phyloP scores from a whole-genome alignment of 2,113 vertebrate species.

The Circaetus gallicus region DNA sequence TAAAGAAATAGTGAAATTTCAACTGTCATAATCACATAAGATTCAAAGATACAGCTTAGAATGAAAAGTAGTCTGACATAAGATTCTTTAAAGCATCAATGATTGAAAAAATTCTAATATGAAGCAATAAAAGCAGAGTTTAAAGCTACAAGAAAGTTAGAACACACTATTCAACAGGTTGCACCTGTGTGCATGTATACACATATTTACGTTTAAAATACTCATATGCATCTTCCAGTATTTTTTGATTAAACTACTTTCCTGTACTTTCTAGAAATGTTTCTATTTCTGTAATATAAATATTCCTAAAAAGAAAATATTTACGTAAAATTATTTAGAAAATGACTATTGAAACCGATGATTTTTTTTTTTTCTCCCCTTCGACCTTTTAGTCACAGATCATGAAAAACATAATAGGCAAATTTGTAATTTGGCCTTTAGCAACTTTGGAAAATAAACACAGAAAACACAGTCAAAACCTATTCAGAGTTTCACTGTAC shows the following conservation, averaged over 20 bases:
- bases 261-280: background rate
- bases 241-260: background rate
- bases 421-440: background rate
- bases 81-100: background rate
- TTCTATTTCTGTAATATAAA: conserved; percentile 26
- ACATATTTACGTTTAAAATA: background rate
- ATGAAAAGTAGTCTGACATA: background rate
- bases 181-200: background rate
- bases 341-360: background rate
- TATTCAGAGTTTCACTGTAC: background rate
- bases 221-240: background rate
- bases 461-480: background rate
- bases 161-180: background rate
- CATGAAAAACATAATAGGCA: background rate
- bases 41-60: background rate
- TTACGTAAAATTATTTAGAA: conserved; percentile 25
- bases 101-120: background rate
- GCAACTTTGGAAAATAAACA: conserved; percentile 36
- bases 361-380: background rate
- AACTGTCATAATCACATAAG: background rate
- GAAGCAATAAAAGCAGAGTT: conserved; percentile 8
- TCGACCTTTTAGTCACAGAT: background rate
- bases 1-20: background rate
- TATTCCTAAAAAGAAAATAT: conserved; percentile 30
- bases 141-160: background rate